Evolutionary conservation across 2,888 invertebrate genomes (phyloP), one percentile per base, ranked within the genome.

Genomic region (Augiades crinisus): DNA sequence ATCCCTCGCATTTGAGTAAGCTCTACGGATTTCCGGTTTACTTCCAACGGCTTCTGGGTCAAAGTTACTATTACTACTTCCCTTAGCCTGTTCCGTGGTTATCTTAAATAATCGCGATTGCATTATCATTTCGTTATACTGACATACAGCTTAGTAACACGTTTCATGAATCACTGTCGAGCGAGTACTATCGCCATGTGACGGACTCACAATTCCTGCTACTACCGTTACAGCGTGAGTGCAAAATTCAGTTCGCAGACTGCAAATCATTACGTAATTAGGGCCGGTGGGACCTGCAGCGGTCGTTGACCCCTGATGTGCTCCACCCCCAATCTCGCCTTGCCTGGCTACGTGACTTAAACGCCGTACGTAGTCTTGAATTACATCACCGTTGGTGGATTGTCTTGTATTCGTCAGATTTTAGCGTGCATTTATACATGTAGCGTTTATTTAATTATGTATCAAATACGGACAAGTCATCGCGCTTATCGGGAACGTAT

Each of bases 261-360:
- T 75, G 69, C 72, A 64, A 62, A 63, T 68, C 72, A 78, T 80
- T 81, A 74, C 77, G 73, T 73, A 81, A 86, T 81, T 79, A 78
- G 73, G 78, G 73, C 68, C 71, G 65, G 61, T 67, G 61, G 62
- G 63, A 60, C 55, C 30, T 61, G 56, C 51, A 57, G 58, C 65
- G 80, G 76, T 67, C 77, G 54, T 70, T 75, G 81, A 83, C 21
- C 47, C 31, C 70, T 76, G 64, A 55, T 8, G 56, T 56, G 63
- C 70, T 72, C 73, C 72, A 70, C 77, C 74, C 72, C 71, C 68
- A 57, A 60, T 67, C 65, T 59, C 56, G 59, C 59, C 58, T 59
- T 57, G 55, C 54, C 60, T 56, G 69, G 56, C 72, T 82, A 85
- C 86, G 86, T 87, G 85, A 84, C 84, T 74, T 62, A 58, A 64